Evolutionary conservation across 2,797 vertebrate genomes (phyloP), one percentile per base, ranked within the genome.

Genomic region (Trachurus trachurus): DNA sequence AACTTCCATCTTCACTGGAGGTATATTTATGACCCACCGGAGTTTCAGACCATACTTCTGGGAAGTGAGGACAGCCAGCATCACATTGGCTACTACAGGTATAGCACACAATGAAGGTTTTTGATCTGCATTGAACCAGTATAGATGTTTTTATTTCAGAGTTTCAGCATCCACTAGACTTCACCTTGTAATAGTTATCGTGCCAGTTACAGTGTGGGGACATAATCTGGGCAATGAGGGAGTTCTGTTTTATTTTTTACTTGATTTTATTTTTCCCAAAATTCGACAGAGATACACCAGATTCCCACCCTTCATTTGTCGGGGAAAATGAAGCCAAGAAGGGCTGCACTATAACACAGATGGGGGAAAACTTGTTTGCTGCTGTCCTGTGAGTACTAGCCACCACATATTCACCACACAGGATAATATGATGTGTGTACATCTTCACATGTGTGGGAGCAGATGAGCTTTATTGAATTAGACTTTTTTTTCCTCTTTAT

Each of bases 41-140:
- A 99, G 93, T 97, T 99, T 84, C 98, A 99, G 93, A 99, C 98
- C 45, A 89, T 99, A 69, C 92, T 98, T 76, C 87, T 86, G 26
- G 97, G 96, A 13, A 95, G 95, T 71, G 88, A 86, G 68, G 96
- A 95, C 88, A 96, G 88, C 65, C 96, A 98, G 26, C 96, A 96
- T 87, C 98, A 99, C 90, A 94, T 99, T 89, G 98, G 98, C 19
- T 99, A 99, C 93, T 99, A 96, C 96, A 98, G 98, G 98, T 99
- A 95, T 3, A 52, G 6, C 62, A 56, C 4, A 19, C 56, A 44
- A 0, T 56, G 1, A 53, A 62, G 1, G 29, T 29, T 34, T 44
- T 73, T 1, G 9, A 34, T 29, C 29, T 39, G 1, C 67, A 13
- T 13, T 22, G 12, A 52, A 5, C 11, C 31, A 44, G 19, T 22